Conservation (phyloP, 64 coral and sea anemone species). For the Montipora foliosa region DNA sequence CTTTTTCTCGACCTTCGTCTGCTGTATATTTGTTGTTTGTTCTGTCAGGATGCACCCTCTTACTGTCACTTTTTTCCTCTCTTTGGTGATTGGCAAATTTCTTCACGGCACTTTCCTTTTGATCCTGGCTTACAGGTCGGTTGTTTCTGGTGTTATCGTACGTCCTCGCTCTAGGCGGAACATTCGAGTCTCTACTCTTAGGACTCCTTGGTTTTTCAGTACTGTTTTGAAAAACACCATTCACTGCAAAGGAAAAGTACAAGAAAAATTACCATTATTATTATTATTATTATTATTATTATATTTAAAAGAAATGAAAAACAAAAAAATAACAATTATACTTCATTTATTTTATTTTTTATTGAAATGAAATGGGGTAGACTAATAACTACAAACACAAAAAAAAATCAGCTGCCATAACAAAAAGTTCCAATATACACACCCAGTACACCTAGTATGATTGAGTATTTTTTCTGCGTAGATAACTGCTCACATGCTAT, state of each 20-base stretch:
- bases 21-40: neutral
- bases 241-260: neutral
- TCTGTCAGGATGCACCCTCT: constrained; percentile 1
- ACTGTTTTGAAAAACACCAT: constrained; percentile 28
- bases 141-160: neutral
- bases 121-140: constrained; percentile 7
- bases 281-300: too few species aligned
- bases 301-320: too few species aligned
- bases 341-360: too few species aligned
- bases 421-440: too few species aligned
- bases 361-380: too few species aligned
- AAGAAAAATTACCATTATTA: neutral
- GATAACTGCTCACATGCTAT: too few species aligned
- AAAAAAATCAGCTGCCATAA: too few species aligned
- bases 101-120: neutral
- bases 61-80: neutral
- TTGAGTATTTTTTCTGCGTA: too few species aligned
- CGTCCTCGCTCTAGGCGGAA: constrained; percentile 3
- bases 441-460: too few species aligned
- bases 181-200: neutral
- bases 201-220: neutral
- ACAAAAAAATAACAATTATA: too few species aligned
- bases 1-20: constrained; percentile 2
- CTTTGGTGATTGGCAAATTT: neutral
- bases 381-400: too few species aligned